These are phyloP conservation scores for Drosophila subobscura DNA, from an alignment of 1,140 invertebrate genomes.

Conservation along the genomic window DNA sequence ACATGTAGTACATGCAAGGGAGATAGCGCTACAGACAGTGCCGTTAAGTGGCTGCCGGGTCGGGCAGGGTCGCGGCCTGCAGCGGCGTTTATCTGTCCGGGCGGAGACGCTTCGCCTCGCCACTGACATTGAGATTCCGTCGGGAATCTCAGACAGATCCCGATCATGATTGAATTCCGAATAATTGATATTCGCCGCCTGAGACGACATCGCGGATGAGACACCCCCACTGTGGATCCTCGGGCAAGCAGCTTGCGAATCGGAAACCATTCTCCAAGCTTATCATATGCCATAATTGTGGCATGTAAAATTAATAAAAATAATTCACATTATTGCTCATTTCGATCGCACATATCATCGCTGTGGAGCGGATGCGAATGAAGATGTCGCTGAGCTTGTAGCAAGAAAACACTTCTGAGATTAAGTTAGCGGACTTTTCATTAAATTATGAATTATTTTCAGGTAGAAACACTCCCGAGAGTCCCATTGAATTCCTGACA, in stretches of 20 bases:
- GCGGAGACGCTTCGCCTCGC: slow-evolving; percentile 8
- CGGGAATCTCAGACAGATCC: slow-evolving; percentile 3
- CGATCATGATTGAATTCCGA: slow-evolving; percentile 34
- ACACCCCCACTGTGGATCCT: too few species aligned
- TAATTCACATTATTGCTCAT: slow-evolving; percentile 70
- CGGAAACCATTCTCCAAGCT: slow-evolving; percentile 24
- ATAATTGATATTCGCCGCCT: too few species aligned
- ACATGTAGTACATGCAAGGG: slow-evolving; percentile 11
- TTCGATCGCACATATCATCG: slow-evolving; percentile 33
- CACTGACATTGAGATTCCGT: slow-evolving; percentile 48
- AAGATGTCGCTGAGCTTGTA: too few species aligned
- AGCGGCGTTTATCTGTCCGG: slow-evolving; percentile 39
- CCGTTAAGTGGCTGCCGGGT: slow-evolving; percentile 50
- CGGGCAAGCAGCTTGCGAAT: slow-evolving; percentile 11
- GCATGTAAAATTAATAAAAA: slow-evolving; percentile 75
- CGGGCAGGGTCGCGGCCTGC: slow-evolving; percentile 31
- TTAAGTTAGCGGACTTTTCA: not conserved
- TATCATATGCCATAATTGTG: slow-evolving; percentile 65
- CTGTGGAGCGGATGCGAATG: slow-evolving; percentile 19
- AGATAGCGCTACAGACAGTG: slow-evolving; percentile 4
- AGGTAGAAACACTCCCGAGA: too few species aligned
- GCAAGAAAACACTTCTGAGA: too few species aligned
- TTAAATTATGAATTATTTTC: too few species aligned
- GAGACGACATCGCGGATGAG: too few species aligned
- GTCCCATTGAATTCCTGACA: too few species aligned